phyloP scores from a whole-genome alignment of 2,113 vertebrate species.

The Hyla sarda region DNA sequence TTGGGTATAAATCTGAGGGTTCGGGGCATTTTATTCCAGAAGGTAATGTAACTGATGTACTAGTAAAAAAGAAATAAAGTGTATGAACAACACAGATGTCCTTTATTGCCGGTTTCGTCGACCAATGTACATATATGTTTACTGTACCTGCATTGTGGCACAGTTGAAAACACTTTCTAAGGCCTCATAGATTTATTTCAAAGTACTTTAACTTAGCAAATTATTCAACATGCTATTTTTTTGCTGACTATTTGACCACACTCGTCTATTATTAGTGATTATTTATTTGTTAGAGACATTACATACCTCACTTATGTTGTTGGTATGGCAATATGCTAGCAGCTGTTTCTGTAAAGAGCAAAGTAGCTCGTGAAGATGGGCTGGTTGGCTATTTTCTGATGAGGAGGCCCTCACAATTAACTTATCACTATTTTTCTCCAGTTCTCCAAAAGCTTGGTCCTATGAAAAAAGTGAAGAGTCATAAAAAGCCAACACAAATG shows the following conservation, averaged over 20 bases:
- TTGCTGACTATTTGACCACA: not conserved
- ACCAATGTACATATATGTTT: too few relatives aligned
- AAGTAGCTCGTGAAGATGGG: conserved; percentile 94
- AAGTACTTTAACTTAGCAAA: not conserved
- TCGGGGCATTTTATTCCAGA: too few relatives aligned
- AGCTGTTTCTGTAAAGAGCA: conserved; percentile 97
- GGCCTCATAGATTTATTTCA: not conserved
- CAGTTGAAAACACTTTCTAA: too few relatives aligned
- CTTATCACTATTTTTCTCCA: conserved; percentile 99
- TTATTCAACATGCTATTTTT: not conserved
- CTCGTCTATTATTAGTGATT: not conserved
- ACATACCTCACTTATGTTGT: conserved; percentile 87
- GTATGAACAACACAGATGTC: not conserved
- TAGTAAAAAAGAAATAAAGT: not conserved
- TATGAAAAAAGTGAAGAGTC: conserved; percentile 62
- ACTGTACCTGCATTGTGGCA: too few relatives aligned
- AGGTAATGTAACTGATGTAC: not conserved
- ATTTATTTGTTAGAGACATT: not conserved
- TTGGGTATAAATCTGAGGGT: too few relatives aligned
- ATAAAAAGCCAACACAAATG: not conserved
- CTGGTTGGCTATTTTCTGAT: conserved; percentile 94
- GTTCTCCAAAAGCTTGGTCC: conserved; percentile 97
- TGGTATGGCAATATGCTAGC: conserved; percentile 94
- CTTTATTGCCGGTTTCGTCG: not conserved
- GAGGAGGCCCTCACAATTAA: conserved; percentile 87